Evolutionary conservation across 1,140 invertebrate genomes (phyloP).

Genomic region (Piezodorus guildinii): DNA sequence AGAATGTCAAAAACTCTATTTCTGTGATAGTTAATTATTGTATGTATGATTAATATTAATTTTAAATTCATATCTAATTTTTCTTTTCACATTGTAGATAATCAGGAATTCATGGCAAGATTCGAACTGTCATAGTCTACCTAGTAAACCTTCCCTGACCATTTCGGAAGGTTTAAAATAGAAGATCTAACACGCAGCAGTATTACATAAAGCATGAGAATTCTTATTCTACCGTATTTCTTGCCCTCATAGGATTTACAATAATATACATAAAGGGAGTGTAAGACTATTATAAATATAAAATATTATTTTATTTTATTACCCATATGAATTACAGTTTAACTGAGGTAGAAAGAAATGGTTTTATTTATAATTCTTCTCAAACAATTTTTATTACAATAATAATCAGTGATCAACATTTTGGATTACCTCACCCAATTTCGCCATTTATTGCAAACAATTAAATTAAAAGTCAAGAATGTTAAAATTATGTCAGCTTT

Average conservation of each 20-base stretch:
- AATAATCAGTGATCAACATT: too few species aligned
- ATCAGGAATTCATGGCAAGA: constrained; percentile 25
- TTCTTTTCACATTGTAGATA: constrained; percentile 22
- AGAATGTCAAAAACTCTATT: not conserved
- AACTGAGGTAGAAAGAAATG: too few species aligned
- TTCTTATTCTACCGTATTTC: constrained; percentile 20
- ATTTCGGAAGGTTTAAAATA: constrained; percentile 26
- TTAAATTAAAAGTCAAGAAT: too few species aligned
- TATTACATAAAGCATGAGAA: constrained; percentile 25
- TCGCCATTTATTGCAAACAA: too few species aligned
- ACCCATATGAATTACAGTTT: too few species aligned
- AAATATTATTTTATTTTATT: too few species aligned
- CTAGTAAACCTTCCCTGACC: constrained; percentile 16
- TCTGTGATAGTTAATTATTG: not conserved
- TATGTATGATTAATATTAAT: not conserved
- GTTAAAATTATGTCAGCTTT: too few species aligned
- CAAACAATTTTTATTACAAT: too few species aligned
- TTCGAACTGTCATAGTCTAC: constrained; percentile 13
- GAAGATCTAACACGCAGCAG: constrained; percentile 21
- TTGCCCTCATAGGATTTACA: constrained; percentile 26
- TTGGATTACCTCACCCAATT: too few species aligned
- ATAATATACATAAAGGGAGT: constrained; percentile 26
- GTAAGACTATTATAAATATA: too few species aligned
- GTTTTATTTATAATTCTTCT: too few species aligned
- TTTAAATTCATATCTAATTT: constrained; percentile 2